These are phyloP conservation scores for Helleia helle DNA, from an alignment of 2,888 invertebrate species.

Conservation along the genomic window DNA sequence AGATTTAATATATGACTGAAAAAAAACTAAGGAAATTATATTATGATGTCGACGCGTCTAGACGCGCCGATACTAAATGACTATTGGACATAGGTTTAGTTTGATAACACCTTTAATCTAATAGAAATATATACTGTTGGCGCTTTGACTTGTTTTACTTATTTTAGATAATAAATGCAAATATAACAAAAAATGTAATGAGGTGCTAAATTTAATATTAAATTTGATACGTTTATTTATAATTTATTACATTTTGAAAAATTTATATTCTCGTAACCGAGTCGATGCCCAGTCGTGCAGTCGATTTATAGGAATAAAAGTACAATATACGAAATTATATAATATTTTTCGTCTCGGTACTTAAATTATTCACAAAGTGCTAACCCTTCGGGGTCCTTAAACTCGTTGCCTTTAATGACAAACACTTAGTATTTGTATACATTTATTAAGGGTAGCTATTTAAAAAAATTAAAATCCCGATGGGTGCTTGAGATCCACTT, in stretches of 20 bases:
- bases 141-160: no score
- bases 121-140: no score
- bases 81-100: no score
- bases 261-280: neutral
- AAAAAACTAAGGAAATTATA: neutral
- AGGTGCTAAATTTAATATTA: neutral
- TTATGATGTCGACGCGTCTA: no score
- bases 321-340: neutral
- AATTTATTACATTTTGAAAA: neutral
- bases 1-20: neutral
- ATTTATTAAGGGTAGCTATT: neutral
- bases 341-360: conserved; percentile 14
- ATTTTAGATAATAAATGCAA: no score
- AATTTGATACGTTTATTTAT: neutral
- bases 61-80: no score
- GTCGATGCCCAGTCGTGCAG: neutral
- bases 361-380: conserved; percentile 44
- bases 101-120: no score
- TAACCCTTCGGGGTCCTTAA: conserved; percentile 39
- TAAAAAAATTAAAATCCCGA: neutral
- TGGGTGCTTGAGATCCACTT: conserved; percentile 1
- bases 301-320: neutral
- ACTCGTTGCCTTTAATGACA: conserved; percentile 17
- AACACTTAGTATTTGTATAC: neutral
- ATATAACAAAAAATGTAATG: neutral